Evolutionary conservation across 1,140 invertebrate species (phyloP).

Genomic region (Brachionus angularis): DNA sequence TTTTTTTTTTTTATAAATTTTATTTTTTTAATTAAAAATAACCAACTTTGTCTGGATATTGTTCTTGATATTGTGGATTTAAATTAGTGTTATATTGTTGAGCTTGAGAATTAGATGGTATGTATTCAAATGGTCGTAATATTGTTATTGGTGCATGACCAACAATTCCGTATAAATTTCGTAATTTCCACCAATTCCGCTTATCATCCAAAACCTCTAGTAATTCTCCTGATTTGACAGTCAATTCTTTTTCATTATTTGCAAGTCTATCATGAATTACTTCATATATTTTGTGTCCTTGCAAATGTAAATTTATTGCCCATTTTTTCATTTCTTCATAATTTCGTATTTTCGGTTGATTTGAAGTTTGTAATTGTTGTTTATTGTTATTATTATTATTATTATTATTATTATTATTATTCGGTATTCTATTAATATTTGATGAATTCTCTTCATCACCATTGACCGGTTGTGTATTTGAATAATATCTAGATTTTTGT

Average conservation of each 20-base stretch:
- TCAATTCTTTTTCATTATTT: conserved; percentile 32
- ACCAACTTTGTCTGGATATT: conserved; percentile 37
- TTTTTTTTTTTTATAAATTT: background rate
- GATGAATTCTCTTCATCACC: background rate
- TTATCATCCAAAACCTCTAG: conserved; percentile 25
- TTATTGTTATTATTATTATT: background rate
- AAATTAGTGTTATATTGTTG: conserved; percentile 7
- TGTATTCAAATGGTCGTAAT: background rate
- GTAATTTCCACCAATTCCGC: conserved; percentile 29
- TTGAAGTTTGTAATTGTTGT: background rate
- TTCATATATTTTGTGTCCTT: background rate
- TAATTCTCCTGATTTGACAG: background rate
- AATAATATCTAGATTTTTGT: conserved; percentile 14
- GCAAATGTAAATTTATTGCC: background rate
- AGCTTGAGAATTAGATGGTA: too few relatives aligned
- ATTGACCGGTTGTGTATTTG: conserved; percentile 13
- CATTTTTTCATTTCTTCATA: conserved; percentile 37
- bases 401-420: too few relatives aligned
- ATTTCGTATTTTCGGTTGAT: background rate
- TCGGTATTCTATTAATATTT: too few relatives aligned
- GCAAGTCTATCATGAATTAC: conserved; percentile 16
- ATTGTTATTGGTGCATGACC: conserved; percentile 34
- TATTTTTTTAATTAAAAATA: conserved; percentile 8
- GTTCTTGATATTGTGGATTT: too few relatives aligned
- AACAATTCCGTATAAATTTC: conserved; percentile 7